These are phyloP conservation scores for Agonopterix subpropinquella DNA, from an alignment of 2,888 invertebrate species.

Conservation along the genomic window DNA sequence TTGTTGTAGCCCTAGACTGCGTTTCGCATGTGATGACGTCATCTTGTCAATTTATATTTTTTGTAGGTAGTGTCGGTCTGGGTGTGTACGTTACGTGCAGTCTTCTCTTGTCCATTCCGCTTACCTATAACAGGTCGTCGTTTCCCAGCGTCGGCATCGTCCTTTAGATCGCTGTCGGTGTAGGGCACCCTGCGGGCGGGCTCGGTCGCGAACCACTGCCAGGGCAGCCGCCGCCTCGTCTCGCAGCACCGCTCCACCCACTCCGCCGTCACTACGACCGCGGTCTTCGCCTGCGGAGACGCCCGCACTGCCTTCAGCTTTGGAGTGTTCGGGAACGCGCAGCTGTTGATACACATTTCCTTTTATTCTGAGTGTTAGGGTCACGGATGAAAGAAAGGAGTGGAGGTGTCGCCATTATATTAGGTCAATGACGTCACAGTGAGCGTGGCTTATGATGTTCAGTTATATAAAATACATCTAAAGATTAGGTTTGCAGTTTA, in stretches of 20 bases:
- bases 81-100: too few species aligned
- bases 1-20: too few species aligned
- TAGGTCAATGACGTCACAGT: too few species aligned
- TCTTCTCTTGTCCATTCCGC: not conserved
- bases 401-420: too few species aligned
- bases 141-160: not conserved
- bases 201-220: slow-evolving; percentile 79
- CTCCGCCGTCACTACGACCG: slow-evolving; percentile 76
- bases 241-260: slow-evolving; percentile 83
- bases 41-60: too few species aligned
- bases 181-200: slow-evolving; percentile 14
- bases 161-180: not conserved
- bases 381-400: too few species aligned
- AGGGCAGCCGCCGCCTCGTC: slow-evolving; percentile 78
- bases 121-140: not conserved
- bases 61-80: too few species aligned
- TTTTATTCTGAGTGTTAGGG: too few species aligned
- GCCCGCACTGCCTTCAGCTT: slow-evolving; percentile 85
- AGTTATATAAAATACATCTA: too few species aligned
- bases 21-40: too few species aligned
- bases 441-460: too few species aligned
- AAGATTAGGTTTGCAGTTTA: too few species aligned
- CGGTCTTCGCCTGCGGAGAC: slow-evolving; percentile 52
- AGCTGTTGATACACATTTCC: slow-evolving; percentile 66
- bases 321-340: slow-evolving; percentile 92